Percentiles rank a stretch among this genome's conserved stretches.
These are phyloP conservation scores for Paralichthys olivaceus DNA, from an alignment of 2,113 vertebrate species.

Conservation along the genomic window DNA sequence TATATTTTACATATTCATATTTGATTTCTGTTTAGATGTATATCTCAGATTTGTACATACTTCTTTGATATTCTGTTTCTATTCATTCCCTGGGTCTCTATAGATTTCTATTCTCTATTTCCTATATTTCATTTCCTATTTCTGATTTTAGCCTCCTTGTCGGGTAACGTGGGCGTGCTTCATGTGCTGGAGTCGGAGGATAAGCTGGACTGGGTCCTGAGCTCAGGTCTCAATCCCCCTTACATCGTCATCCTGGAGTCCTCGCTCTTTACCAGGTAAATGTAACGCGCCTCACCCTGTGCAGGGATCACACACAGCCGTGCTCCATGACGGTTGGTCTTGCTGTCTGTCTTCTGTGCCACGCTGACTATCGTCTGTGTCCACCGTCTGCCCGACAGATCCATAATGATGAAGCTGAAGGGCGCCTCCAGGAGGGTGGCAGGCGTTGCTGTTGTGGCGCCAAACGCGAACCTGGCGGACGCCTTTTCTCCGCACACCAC, in stretches of 20 bases:
- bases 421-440: conserved; percentile 83
- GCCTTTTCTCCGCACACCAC: conserved; percentile 88
- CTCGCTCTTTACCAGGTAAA: conserved; percentile 89
- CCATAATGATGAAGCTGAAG: conserved; percentile 89
- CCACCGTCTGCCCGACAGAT: conserved; percentile 66
- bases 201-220: conserved; percentile 89
- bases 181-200: conserved; percentile 89
- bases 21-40: too few relatives aligned
- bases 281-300: conserved; percentile 7
- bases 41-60: too few relatives aligned
- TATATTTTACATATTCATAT: too few relatives aligned
- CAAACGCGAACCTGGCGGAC: conserved; percentile 71
- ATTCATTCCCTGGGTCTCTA: too few relatives aligned
- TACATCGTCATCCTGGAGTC: conserved; percentile 91
- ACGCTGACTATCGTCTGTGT: neutral
- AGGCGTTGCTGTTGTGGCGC: conserved; percentile 87
- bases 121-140: neutral
- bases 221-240: conserved; percentile 86
- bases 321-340: neutral
- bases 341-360: neutral
- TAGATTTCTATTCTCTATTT: neutral
- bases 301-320: conserved; percentile 8
- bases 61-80: neutral
- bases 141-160: conserved; percentile 75
- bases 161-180: conserved; percentile 92